These are phyloP conservation scores for Colistium nudipinnis DNA, from an alignment of 2,113 vertebrate species.

Conservation along the genomic window DNA sequence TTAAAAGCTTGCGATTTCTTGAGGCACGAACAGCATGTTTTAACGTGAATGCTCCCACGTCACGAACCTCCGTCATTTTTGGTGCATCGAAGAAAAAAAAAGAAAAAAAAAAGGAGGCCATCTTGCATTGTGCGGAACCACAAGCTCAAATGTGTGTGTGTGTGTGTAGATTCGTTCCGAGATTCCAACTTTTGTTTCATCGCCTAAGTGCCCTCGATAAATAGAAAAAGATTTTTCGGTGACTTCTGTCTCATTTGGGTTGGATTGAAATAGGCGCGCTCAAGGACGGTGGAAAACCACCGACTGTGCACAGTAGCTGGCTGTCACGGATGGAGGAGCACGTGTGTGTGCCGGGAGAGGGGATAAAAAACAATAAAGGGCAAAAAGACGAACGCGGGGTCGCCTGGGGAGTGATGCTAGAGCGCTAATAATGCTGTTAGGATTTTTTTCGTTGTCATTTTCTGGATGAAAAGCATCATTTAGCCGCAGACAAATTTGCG, in stretches of 20 bases:
- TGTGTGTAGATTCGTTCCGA: neutral
- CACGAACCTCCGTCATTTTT: too few species aligned
- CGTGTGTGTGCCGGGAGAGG: constrained; percentile 11
- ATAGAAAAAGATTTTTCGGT: neutral
- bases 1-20: too few species aligned
- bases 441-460: constrained; percentile 73
- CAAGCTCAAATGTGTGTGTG: too few species aligned
- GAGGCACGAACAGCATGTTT: too few species aligned
- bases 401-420: constrained; percentile 40
- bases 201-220: neutral
- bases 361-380: constrained; percentile 54
- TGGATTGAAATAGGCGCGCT: constrained; percentile 45
- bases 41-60: too few species aligned
- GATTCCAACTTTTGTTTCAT: neutral
- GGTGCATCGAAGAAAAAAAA: too few species aligned
- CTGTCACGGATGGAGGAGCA: constrained; percentile 36
- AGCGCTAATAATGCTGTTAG: constrained; percentile 57
- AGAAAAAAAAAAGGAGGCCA: too few species aligned
- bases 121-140: too few species aligned
- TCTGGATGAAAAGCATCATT: constrained; percentile 73
- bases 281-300: constrained; percentile 38
- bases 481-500: constrained; percentile 63
- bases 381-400: constrained; percentile 14
- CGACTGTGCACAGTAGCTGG: constrained; percentile 32
- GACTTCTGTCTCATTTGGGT: constrained; percentile 13